Evolutionary conservation across 2,113 vertebrate genomes (phyloP), one percentile per base, ranked within the genome.

Genomic region (Lichenostomus cassidix): DNA sequence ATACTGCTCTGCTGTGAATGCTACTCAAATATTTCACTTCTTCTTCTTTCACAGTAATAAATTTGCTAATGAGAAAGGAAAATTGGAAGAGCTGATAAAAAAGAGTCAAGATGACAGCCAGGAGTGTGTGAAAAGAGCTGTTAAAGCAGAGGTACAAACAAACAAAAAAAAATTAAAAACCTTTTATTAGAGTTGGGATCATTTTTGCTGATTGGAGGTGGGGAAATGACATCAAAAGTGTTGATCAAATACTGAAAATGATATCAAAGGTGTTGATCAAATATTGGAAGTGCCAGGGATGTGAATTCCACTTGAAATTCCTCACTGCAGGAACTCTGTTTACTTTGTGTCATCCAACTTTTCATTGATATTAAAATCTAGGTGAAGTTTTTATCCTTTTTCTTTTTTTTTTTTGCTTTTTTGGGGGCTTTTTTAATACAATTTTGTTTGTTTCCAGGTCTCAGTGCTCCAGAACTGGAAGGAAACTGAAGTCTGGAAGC

Each of bases 21-120:
- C 56, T n/a, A 19, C 44, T 85, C 33, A 63, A 52, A 62, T 46
- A 49, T 74, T 92, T 74, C 7, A 49, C 65, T 44, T 87, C 15
- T 90, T 77, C 69, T 91, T 77, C 60, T 95, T 92, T 92, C 89
- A 50, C 96, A 99, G 99, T 87, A 98, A 98, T 76, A 97, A 98
- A 78, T 97, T 97, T 60, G 98, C 98, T 75, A 94, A 83, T 42
- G 98, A 99, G 95, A 99, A 98, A 89, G 91, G 97, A 85, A 98
- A 97, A 94, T 69, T 98, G 91, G 99, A 99, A 92, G 98, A 98
- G 11, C 97, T 97, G 84, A 97, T 99, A 68, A 97, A 97, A 44
- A 98, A 98, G 92, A 97, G 86, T 53, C 94, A 96, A 77, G 84
- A 94, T 24, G 22, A 84, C 18, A 89, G 95, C 16, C 86, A 96